Conservation (phyloP, 2,113 vertebrate genomes). For the Neotoma lepida region DNA sequence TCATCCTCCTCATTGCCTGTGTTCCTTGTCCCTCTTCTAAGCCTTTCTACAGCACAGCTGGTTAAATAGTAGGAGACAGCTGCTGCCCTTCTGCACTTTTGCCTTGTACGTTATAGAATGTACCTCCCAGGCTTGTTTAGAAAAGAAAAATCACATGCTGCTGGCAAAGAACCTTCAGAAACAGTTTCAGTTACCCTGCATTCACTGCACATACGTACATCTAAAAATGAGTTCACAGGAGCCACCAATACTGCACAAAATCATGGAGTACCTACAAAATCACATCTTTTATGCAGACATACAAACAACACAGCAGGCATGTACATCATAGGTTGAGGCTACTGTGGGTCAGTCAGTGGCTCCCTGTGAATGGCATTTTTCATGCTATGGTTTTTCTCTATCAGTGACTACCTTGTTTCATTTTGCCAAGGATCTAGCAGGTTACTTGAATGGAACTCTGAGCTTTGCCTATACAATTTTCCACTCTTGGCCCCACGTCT, state of each 20-base stretch:
- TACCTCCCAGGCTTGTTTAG: background rate
- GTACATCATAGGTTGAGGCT: background rate
- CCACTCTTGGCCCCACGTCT: background rate
- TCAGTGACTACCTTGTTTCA: background rate
- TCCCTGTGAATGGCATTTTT: background rate
- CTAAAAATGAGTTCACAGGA: background rate
- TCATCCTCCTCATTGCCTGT: rapidly evolving
- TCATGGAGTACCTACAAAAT: background rate
- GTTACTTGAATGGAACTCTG: background rate
- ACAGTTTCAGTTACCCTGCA: background rate
- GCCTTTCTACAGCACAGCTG: background rate
- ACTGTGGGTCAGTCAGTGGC: no score
- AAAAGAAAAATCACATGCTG: background rate
- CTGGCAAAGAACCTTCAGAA: background rate
- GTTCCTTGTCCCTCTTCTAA: background rate
- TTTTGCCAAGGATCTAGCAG: background rate
- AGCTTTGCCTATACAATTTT: no score
- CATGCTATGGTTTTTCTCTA: background rate
- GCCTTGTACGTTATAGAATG: background rate
- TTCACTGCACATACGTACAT: background rate
- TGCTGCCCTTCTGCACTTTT: background rate
- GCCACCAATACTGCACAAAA: background rate
- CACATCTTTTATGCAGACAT: background rate
- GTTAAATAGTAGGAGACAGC: background rate
- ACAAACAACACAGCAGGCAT: background rate